These are phyloP conservation scores for Bruchidius siliquastri DNA, from an alignment of 2,888 invertebrate genomes.

Conservation along the genomic window DNA sequence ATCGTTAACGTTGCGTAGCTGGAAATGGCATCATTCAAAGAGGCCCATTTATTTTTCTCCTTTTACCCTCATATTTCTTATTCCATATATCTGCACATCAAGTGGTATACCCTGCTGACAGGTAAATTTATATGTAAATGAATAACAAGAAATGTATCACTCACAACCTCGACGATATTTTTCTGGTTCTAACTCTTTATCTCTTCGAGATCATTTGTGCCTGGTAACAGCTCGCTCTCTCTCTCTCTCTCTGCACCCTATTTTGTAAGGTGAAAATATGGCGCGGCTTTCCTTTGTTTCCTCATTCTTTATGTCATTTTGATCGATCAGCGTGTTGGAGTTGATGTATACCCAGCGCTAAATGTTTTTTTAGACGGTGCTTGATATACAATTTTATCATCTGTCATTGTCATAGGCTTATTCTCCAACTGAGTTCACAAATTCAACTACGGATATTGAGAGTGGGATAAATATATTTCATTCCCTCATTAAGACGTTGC, in stretches of 20 bases:
- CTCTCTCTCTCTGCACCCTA: background rate
- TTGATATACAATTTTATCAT: background rate
- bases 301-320: background rate
- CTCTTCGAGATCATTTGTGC: background rate
- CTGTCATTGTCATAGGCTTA: background rate
- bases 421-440: background rate
- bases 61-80: background rate
- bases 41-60: too few species aligned
- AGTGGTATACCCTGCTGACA: background rate
- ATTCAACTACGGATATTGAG: background rate
- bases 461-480: too few species aligned
- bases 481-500: too few species aligned
- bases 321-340: background rate
- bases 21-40: too few species aligned
- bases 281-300: background rate
- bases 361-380: background rate
- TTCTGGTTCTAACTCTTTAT: background rate
- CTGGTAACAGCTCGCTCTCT: background rate
- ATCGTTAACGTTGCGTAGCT: too few species aligned
- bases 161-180: background rate
- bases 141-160: background rate
- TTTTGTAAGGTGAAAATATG: background rate
- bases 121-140: background rate
- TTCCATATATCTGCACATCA: background rate
- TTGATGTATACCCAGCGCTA: background rate